A percentile compares a stretch with the other conserved stretches of the same genome.
These are phyloP conservation scores for Drosophila picticornis DNA, from an alignment of 2,888 invertebrate genomes.

Conservation along the genomic window DNA sequence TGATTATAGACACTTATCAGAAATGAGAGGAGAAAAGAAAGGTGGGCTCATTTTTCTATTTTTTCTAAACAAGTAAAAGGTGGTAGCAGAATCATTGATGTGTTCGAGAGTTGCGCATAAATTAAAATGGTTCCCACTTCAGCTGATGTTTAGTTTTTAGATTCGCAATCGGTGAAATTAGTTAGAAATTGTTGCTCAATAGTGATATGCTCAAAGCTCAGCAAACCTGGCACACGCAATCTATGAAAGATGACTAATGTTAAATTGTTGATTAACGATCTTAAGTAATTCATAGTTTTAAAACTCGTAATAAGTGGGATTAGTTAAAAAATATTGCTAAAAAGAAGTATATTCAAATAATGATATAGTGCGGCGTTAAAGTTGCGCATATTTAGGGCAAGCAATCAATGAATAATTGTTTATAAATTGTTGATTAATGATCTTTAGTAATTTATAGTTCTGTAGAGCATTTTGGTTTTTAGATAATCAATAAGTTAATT, in stretches of 20 bases:
- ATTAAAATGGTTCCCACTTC: neutral
- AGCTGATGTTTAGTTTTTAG: neutral
- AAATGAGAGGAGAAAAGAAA: slow-evolving; percentile 25
- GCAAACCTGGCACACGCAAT: neutral
- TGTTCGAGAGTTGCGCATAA: neutral
- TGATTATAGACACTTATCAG: slow-evolving; percentile 41
- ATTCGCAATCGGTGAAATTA: neutral
- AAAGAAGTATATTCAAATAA: neutral
- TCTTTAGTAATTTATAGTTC: neutral
- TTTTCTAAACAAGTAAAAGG: slow-evolving; percentile 36
- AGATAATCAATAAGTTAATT: neutral
- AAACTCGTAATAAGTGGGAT: neutral
- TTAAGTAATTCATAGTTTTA: neutral
- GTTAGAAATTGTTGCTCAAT: neutral
- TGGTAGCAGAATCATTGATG: neutral
- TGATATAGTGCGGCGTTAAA: neutral
- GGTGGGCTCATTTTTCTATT: neutral
- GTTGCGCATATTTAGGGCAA: neutral
- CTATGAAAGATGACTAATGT: neutral
- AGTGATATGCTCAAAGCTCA: neutral
- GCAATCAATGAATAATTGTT: neutral
- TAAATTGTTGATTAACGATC: neutral
- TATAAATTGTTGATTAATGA: neutral
- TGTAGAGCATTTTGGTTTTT: neutral
- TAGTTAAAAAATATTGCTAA: neutral